These are phyloP conservation scores for Metalampra italica DNA, from an alignment of 2,888 invertebrate species.

Conservation along the genomic window DNA sequence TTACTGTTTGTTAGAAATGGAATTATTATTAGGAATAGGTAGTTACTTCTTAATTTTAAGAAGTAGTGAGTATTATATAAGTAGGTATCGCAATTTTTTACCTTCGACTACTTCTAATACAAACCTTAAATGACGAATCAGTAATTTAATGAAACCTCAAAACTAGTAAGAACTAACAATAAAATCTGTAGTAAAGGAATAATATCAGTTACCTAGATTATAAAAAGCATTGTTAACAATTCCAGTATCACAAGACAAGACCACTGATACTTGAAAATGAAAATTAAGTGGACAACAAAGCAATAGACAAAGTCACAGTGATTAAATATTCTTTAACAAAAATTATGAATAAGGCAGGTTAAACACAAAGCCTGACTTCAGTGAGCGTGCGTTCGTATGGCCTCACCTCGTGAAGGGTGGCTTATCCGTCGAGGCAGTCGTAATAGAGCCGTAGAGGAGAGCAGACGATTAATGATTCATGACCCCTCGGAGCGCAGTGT, in stretches of 20 bases:
- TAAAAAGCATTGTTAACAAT: no score
- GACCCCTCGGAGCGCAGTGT: constrained; percentile 77
- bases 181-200: no score
- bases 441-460: constrained; percentile 76
- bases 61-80: not conserved
- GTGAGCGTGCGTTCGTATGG: constrained; percentile 17
- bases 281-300: no score
- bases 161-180: no score
- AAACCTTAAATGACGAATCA: no score
- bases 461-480: constrained; percentile 78
- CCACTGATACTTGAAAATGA: no score
- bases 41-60: constrained; percentile 1
- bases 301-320: not conserved
- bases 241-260: no score
- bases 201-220: no score
- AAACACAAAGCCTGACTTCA: not conserved
- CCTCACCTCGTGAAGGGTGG: constrained; percentile 63
- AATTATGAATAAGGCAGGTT: not conserved
- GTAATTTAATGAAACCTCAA: no score
- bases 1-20: constrained; percentile 28
- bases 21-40: constrained; percentile 20
- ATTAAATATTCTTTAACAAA: not conserved
- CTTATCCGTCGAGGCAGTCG: constrained; percentile 71
- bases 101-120: no score
- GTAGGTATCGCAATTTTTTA: no score